Conservation (phyloP, 2,113 vertebrate species). For the Paralichthys olivaceus region DNA sequence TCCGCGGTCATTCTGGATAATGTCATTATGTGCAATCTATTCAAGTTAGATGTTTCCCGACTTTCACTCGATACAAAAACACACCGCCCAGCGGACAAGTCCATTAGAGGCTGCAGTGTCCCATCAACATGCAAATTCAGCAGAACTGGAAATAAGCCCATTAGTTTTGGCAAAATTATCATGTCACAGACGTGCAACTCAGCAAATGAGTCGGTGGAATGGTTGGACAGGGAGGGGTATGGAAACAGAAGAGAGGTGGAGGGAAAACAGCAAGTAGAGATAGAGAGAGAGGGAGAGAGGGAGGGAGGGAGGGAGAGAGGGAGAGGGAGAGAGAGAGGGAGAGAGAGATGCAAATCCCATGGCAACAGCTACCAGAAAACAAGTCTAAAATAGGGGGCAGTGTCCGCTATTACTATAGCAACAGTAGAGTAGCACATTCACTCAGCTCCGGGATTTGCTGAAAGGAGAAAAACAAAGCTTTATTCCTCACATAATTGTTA, state of each 20-base stretch:
- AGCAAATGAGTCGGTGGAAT: constrained; percentile 64
- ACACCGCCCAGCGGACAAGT: constrained; percentile 31
- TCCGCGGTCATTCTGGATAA: constrained; percentile 7
- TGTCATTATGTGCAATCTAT: constrained; percentile 31
- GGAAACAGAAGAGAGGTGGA: constrained; percentile 52
- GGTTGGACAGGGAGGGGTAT: constrained; percentile 27
- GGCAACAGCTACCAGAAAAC: constrained; percentile 88
- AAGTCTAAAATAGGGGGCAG: constrained; percentile 88
- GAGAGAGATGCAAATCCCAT: constrained; percentile 85
- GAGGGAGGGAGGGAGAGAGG: constrained; percentile 39
- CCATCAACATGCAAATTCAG: constrained; percentile 56
- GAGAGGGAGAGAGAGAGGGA: constrained; percentile 52
- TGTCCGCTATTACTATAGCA: constrained; percentile 89
- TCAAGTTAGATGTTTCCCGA: constrained; percentile 11
- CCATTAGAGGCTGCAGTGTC: constrained; percentile 32
- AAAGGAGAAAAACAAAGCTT: constrained; percentile 78
- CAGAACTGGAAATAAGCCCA: constrained; percentile 48
- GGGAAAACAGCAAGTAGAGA: constrained; percentile 56
- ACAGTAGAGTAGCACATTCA: constrained; percentile 83
- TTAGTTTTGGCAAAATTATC: constrained; percentile 56
- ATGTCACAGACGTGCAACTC: constrained; percentile 71
- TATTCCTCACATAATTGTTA: constrained; percentile 64
- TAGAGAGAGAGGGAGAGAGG: constrained; percentile 60
- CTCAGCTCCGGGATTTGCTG: constrained; percentile 81
- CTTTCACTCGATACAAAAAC: constrained; percentile 18